phyloP scores from a whole-genome alignment of 2,797 vertebrate species.

The Helicolenus hilgendorfi region DNA sequence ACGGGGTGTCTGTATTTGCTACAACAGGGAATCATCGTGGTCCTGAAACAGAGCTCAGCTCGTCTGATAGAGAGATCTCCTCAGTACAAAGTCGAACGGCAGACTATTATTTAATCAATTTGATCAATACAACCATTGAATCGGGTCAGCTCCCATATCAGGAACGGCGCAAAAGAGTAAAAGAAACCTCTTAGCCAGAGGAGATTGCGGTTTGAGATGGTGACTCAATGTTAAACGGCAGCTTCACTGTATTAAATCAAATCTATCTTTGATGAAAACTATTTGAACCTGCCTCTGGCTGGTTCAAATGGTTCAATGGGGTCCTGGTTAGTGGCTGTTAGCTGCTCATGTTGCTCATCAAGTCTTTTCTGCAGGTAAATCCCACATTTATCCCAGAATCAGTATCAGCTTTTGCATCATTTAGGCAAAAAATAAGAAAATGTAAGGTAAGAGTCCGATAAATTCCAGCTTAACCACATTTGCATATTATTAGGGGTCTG shows the following conservation, averaged over 20 bases:
- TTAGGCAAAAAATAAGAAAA: background rate
- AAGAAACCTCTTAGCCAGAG: background rate
- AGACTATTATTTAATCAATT: slow-evolving; percentile 46
- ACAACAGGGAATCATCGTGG: slow-evolving; percentile 12
- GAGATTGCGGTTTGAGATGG: slow-evolving; percentile 15
- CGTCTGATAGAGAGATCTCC: slow-evolving; percentile 5
- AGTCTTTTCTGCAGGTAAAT: slow-evolving; percentile 6
- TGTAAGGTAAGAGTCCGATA: background rate
- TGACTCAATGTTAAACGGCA: slow-evolving; percentile 1
- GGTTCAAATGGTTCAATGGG: background rate
- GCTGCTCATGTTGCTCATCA: background rate
- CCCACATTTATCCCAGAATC: slow-evolving; percentile 4
- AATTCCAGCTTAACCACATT: slow-evolving; percentile 8
- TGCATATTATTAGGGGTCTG: slow-evolving; percentile 1
- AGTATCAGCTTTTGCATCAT: background rate
- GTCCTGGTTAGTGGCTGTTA: background rate
- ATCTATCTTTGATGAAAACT: slow-evolving; percentile 24
- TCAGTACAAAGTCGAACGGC: slow-evolving; percentile 13
- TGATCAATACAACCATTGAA: slow-evolving; percentile 56
- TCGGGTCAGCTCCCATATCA: slow-evolving; percentile 4
- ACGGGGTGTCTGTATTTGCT: slow-evolving; percentile 33
- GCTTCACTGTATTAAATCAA: slow-evolving; percentile 15
- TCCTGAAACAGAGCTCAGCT: slow-evolving; percentile 20
- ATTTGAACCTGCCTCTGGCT: slow-evolving; percentile 2
- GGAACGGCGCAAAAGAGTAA: background rate